phyloP scores from a whole-genome alignment of 2,797 vertebrate species.

The Pangasius larnaudii region DNA sequence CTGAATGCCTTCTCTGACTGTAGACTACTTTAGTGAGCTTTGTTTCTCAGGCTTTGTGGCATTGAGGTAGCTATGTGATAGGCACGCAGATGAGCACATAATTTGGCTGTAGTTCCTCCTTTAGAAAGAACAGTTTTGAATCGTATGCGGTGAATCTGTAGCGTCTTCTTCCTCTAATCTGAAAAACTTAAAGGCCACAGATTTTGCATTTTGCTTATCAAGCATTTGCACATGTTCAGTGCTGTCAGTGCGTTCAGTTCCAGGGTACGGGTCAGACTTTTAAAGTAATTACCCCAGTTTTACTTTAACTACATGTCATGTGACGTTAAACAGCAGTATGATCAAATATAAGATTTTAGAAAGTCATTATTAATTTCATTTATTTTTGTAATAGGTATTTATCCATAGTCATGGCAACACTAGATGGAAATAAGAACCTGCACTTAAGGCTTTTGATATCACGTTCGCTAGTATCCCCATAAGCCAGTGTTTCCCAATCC shows the following conservation, averaged over 20 bases:
- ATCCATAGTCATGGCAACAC: not conserved
- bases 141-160: not conserved
- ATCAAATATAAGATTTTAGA: not conserved
- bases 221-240: not conserved
- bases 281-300: not conserved
- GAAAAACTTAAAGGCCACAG: not conserved
- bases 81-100: not conserved
- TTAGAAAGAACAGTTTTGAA: not conserved
- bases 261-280: not conserved
- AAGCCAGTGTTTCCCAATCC: not conserved
- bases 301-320: not conserved
- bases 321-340: not conserved
- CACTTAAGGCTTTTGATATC: not conserved
- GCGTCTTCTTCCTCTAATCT: not conserved
- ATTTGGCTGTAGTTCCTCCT: not conserved
- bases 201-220: not conserved
- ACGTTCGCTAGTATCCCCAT: not conserved
- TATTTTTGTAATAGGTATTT: not conserved
- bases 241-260: not conserved
- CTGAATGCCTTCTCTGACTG: not conserved
- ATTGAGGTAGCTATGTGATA: not conserved
- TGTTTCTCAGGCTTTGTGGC: too few relatives aligned
- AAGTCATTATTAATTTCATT: not conserved
- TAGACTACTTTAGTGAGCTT: not conserved
- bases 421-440: not conserved